Evolutionary conservation across 2,113 vertebrate species (phyloP).

Genomic region (Poeciliopsis turrubarensis): DNA sequence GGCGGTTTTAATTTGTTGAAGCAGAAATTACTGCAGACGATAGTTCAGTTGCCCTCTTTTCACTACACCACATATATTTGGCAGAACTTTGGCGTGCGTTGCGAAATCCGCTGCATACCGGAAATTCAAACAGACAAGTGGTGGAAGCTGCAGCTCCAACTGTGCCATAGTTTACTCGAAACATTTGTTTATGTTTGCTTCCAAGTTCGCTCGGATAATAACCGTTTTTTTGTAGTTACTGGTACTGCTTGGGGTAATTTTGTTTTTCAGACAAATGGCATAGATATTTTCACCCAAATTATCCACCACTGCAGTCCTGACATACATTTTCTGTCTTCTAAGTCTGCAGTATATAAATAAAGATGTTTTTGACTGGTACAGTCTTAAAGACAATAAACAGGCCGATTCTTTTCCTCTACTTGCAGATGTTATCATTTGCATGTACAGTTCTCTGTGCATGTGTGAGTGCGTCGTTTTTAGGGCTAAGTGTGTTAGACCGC

Average conservation of each 20-base stretch:
- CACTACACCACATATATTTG: not conserved
- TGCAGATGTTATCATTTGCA: conserved; percentile 33
- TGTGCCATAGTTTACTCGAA: not conserved
- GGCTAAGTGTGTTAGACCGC: conserved; percentile 57
- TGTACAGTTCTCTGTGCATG: conserved; percentile 8
- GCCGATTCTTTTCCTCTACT: conserved; percentile 29
- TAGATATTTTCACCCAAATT: not conserved
- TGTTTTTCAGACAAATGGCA: not conserved
- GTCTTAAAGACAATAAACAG: conserved; percentile 41
- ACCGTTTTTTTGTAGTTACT: not conserved
- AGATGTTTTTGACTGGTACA: conserved; percentile 11
- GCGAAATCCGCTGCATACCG: not conserved
- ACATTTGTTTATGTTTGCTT: conserved; percentile 14
- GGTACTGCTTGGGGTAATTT: not conserved
- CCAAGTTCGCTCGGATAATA: not conserved
- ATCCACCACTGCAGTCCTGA: not conserved
- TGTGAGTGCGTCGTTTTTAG: conserved; percentile 20
- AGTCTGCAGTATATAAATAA: not conserved
- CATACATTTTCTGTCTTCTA: not conserved
- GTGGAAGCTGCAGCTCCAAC: not conserved
- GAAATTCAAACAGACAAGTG: conserved; percentile 5
- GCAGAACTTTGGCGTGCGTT: not conserved
- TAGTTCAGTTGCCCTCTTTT: not conserved
- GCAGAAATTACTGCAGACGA: not conserved
- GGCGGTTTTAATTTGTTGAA: conserved; percentile 2